Conservation (phyloP, 2,888 invertebrate genomes). For the Trachelus iudaicus region DNA sequence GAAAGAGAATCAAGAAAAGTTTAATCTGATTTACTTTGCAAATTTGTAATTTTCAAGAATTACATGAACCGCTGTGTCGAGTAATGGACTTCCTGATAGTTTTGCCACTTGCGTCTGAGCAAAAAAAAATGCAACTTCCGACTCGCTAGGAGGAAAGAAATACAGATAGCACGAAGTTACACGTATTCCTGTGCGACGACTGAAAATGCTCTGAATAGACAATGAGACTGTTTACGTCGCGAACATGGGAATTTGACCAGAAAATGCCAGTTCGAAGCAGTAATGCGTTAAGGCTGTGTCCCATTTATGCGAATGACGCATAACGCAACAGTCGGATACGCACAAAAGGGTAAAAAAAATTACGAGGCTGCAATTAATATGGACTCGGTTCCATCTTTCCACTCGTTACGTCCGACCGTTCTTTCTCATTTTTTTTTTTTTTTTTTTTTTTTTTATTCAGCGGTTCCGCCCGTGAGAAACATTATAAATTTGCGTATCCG, state of each 20-base stretch:
- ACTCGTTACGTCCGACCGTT: neutral
- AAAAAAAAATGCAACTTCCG: neutral
- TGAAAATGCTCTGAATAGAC: neutral
- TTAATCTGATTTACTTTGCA: neutral
- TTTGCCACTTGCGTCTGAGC: neutral
- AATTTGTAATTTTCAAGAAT: neutral
- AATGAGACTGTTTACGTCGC: neutral
- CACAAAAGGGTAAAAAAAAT: neutral
- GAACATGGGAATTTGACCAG: neutral
- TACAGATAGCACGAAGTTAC: no score
- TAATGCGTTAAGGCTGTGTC: neutral
- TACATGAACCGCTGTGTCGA: neutral
- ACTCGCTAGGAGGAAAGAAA: no score
- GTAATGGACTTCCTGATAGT: neutral
- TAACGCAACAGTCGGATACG: neutral
- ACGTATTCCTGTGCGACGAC: neutral
- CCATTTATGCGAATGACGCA: neutral
- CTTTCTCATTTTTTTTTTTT: neutral
- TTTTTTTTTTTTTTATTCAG: no score
- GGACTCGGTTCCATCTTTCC: neutral
- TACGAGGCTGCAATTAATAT: neutral
- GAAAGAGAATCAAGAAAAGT: neutral
- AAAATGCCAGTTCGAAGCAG: neutral
- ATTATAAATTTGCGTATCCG: no score
- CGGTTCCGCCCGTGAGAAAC: no score